A percentile compares a stretch with the other conserved stretches of the same genome.
Evolutionary conservation across 2,888 invertebrate genomes (phyloP).

Genomic region (Cylindroiulus punctatus): DNA sequence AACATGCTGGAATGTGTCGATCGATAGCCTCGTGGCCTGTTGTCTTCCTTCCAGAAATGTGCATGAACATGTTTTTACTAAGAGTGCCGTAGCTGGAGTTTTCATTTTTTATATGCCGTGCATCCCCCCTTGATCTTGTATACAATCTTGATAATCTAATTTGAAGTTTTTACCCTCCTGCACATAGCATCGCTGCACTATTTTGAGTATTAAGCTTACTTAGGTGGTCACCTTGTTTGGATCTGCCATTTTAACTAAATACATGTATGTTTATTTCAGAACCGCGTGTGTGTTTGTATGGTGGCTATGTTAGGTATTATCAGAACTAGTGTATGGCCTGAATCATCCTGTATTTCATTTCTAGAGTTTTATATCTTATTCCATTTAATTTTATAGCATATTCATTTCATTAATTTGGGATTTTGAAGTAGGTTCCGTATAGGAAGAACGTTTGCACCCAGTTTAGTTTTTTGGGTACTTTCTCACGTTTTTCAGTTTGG

Average conservation of each 20-base stretch:
- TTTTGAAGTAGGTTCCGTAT: neutral
- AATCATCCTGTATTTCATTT: neutral
- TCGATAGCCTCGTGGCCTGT: neutral
- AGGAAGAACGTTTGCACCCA: neutral
- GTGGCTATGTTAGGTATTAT: neutral
- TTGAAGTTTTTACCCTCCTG: neutral
- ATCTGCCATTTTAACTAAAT: neutral
- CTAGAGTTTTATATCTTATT: neutral
- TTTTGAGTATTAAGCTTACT: neutral
- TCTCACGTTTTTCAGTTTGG: neutral
- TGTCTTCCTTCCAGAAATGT: constrained; percentile 7
- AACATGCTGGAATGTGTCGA: neutral
- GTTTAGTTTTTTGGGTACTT: neutral
- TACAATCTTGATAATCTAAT: neutral
- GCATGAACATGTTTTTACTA: neutral
- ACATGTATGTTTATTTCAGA: neutral
- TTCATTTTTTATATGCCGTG: neutral
- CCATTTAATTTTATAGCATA: neutral
- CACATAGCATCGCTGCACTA: neutral
- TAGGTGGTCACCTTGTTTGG: neutral
- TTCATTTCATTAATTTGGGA: neutral
- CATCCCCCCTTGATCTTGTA: neutral
- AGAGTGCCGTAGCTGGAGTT: neutral
- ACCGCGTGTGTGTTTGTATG: neutral
- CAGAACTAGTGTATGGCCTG: neutral